Base-by-base conservation (phyloP, 2,113 vertebrate genomes). In the Eolophus roseicapilla region DNA sequence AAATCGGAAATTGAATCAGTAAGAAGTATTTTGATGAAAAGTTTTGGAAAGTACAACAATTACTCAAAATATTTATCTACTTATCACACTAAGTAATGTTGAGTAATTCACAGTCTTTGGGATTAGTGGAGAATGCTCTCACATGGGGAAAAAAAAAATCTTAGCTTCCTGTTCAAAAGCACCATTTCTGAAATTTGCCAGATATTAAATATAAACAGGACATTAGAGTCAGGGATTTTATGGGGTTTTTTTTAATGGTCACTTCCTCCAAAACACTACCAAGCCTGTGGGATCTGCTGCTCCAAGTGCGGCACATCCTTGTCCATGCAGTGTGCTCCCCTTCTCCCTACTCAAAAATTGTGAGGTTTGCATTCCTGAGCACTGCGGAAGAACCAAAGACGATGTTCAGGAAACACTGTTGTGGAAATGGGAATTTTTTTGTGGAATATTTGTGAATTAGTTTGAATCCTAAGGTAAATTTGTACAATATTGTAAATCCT, bases 251-350 rank as follows among this genome's bases (percentile, higher is more conserved):
- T 64, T 74, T 65, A 74, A 6, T 21, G 3, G 5, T 64, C 6
- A 17, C 2, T n/a, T 55, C 21, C 68, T 81, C 37, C 11, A 41
- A 82, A 89, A 59, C 25, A 43, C 5, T 63, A 29, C 17, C 1
- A 52, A 47, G 19, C 15, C 25, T 18, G 21, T 25, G 47, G 49
- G 0, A 41, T 10, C 33, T n/a, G 2, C 16, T 7, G 35, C 12
- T 71, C n/a, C 10, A 13, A 75, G 24, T 19, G 2, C 19, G 33
- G 8, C 23, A 44, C 4, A 74, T 11, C 13, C 23, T 39, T 53
- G 12, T 31, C 17, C 2, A 1, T 10, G 11, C 12, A 31, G 13
- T 7, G 6, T 8, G 17, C 15, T 68, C 2, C 4, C 8, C 2
- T 60, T 74, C 29, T n/a, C 15, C 2, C 2, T 7, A 5, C 6